phyloP scores from a whole-genome alignment of 2,888 invertebrate species.

The Dorcus parallelipipedus region DNA sequence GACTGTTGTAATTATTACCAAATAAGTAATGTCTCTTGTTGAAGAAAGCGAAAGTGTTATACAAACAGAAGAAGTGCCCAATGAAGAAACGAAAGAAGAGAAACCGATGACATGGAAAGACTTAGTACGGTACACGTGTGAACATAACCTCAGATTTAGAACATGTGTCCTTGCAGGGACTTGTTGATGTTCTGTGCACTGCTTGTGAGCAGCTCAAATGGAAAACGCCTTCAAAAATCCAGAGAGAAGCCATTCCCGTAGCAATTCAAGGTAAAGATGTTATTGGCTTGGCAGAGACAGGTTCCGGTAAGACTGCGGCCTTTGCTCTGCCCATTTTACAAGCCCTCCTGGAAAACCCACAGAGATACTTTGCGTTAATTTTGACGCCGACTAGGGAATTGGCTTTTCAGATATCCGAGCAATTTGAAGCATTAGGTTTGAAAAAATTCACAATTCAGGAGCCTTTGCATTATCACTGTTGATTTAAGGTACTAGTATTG shows the following conservation, averaged over 20 bases:
- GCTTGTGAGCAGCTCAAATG: slow-evolving; percentile 92
- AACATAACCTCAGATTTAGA: slow-evolving; percentile 6
- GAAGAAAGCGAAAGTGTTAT: not conserved
- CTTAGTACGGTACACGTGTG: slow-evolving; percentile 50
- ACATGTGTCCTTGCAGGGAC: slow-evolving; percentile 61
- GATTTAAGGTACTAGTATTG: slow-evolving; percentile 73
- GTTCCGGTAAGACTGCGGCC: slow-evolving; percentile 96
- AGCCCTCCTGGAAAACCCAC: slow-evolving; percentile 83
- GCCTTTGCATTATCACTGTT: slow-evolving; percentile 3
- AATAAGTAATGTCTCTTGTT: too few species aligned
- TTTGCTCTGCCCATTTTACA: slow-evolving; percentile 97
- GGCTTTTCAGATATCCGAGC: slow-evolving; percentile 97
- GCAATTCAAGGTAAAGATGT: slow-evolving; percentile 80
- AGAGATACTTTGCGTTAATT: slow-evolving; percentile 88
- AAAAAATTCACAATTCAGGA: slow-evolving; percentile 8
- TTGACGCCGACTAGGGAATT: slow-evolving; percentile 96
- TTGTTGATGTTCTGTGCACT: slow-evolving; percentile 85
- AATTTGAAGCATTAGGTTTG: slow-evolving; percentile 89
- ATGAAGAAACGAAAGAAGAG: slow-evolving; percentile 3
- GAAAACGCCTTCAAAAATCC: slow-evolving; percentile 93
- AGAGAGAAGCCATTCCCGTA: slow-evolving; percentile 88
- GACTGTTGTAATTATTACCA: too few species aligned
- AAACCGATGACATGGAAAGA: slow-evolving; percentile 52
- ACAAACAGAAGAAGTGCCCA: slow-evolving; percentile 10
- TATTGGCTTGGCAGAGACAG: slow-evolving; percentile 71